A percentile compares a stretch with the other conserved stretches of the same genome.
phyloP scores from a whole-genome alignment of 2,888 invertebrate species.

The Rotaria macrura region DNA sequence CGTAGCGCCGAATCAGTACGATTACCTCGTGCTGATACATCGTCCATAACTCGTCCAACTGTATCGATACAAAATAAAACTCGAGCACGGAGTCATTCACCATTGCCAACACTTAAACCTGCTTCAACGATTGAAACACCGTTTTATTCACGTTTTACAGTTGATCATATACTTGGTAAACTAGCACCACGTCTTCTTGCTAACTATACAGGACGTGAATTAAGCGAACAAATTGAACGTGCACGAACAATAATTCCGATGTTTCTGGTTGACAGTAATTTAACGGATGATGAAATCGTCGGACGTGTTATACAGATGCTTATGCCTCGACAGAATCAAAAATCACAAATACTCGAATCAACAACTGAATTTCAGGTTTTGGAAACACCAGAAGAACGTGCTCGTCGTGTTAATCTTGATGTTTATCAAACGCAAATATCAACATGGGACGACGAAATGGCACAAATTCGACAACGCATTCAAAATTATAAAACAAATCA shows the following conservation, averaged over 20 bases:
- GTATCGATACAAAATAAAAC: not conserved
- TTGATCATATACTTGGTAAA: slow-evolving; percentile 7
- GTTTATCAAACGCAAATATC: not conserved
- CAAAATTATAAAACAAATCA: not conserved
- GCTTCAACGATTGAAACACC: not conserved
- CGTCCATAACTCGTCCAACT: not conserved
- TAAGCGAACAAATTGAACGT: not conserved
- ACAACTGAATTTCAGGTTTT: not conserved
- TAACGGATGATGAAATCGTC: not conserved
- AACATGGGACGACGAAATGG: not conserved
- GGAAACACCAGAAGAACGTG: not conserved
- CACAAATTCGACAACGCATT: not conserved
- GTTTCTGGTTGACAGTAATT: not conserved
- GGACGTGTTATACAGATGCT: not conserved
- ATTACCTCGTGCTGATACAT: not conserved
- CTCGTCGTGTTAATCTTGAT: not conserved
- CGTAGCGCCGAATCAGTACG: slow-evolving; percentile 16
- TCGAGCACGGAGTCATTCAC: slow-evolving; percentile 9
- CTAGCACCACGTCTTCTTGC: not conserved
- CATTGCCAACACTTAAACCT: not conserved
- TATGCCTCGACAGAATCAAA: not conserved
- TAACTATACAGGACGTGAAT: not conserved
- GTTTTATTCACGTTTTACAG: not conserved
- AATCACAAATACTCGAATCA: not conserved
- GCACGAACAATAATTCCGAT: not conserved